Base-by-base conservation (phyloP, 2,797 vertebrate species). In the Oryzias sinensis region DNA sequence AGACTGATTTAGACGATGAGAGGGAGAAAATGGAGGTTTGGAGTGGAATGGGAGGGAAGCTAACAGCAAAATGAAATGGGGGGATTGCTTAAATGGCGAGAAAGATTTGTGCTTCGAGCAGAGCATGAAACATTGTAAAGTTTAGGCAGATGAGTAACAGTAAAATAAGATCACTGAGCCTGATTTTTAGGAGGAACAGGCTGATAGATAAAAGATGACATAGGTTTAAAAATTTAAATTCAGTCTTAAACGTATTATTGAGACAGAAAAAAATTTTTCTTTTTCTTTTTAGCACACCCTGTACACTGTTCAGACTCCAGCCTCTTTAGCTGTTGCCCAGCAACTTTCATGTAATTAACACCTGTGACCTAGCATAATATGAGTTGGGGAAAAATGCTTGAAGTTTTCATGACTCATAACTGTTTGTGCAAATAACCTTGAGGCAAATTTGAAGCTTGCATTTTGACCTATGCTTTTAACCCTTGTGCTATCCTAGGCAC, bases 311-410 rank as follows among this genome's bases (percentile, higher is more conserved):
- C 65, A 48, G 43, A 22, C 22, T 5, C 20, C 56, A 41, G 44
- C 44, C 44, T 45, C 62, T 58, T 77, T 66, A 65, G 44, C 70
- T 14, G 79, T 85, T 79, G 80, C 81, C 70, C 71, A 69, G 81
- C 78, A 83, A 83, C 77, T 45, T 76, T 69, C 37, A 76, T 41
- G 71, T 66, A 84, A 82, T 81, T 84, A 75, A 72, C 76, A 37
- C 13, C 57, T 49, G 16, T 50, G 64, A 71, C 22, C 27, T 73
- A 66, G 75, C 72, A 58, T 54, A 73, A 64, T 63, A 67, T 48
- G 60, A 62, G 54, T 76, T 69, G 57, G 42, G 60, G 67, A 49
- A 43, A 69, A 66, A 78, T 53, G 61, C 55, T 70, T 46, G 24
- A 56, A 51, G 65, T 70, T 74, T 74, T 67, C 61, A 70, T 18